Base-by-base conservation (phyloP, 2,113 vertebrate genomes). In the Arizona elegans region DNA sequence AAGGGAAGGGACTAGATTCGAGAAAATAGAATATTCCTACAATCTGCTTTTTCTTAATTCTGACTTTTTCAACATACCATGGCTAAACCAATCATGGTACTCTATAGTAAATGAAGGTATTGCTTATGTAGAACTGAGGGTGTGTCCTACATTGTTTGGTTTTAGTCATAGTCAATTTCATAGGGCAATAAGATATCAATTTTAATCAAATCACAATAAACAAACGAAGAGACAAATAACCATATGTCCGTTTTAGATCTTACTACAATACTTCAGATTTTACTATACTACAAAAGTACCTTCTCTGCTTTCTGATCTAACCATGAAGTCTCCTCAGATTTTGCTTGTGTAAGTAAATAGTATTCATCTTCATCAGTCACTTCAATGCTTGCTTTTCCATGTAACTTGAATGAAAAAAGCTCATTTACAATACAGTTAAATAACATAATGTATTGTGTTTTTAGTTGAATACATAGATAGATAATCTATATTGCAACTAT, bases 241-340 rank as follows among this genome's bases (percentile, higher is more conserved):
- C 52, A 55, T 4, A 3, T 55, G 29, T 50, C 75, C 50, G 53
- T 87, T 81, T 81, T 38, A 38, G 7, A 38, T 3, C 70, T 81
- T 81, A 38, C 70, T 81, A 21, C 2, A 33, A 9, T 81, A 81
- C 17, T 81, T 52, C 26, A 58, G 26, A 50, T 92, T 95, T 91
- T 89, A 91, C 55, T 93, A 81, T 56, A 58, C 8, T 85, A 92
- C 3, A 12, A 92, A 93, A 95, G 26, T 96, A 99, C 98, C 96
- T 96, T 95, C 52, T 97, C 94, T 50, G 33, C 95, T 95, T 96
- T 98, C 92, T 95, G 96, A 55, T 97, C 97, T 88, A 98, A 93
- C 98, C 98, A 99, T 29, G 98, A 98, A 33, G 91, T 86, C 56
- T 97, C 96, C 90, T 92, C 86, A 29, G 94, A 91, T 93, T 94